These are phyloP conservation scores for Frankliniella intonsa DNA, from an alignment of 2,888 invertebrate genomes.

Conservation along the genomic window DNA sequence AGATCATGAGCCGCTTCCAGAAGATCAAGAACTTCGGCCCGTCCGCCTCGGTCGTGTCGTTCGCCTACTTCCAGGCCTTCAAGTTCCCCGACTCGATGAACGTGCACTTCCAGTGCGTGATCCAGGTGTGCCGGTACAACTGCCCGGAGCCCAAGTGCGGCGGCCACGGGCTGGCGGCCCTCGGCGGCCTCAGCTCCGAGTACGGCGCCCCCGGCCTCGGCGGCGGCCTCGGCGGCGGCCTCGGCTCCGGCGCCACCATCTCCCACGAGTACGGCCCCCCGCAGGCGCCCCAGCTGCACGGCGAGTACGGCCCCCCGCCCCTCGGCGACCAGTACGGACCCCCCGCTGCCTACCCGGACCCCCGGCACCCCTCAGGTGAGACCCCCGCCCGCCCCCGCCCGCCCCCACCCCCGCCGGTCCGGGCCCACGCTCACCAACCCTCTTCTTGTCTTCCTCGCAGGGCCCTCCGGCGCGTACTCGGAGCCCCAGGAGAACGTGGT, in stretches of 20 bases:
- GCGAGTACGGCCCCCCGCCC: conserved; percentile 68
- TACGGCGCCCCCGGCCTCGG: conserved; percentile 49
- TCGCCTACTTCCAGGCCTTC: conserved; percentile 94
- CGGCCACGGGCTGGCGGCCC: conserved; percentile 53
- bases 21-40: conserved; percentile 94
- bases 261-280: conserved; percentile 65
- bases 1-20: conserved; percentile 89
- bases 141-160: conserved; percentile 89
- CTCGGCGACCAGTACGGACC: conserved; percentile 68
- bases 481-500: conserved; percentile 80
- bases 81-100: conserved; percentile 97
- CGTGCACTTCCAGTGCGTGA: conserved; percentile 94
- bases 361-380: conserved; percentile 66
- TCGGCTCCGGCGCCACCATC: conserved; percentile 44
- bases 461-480: conserved; percentile 68
- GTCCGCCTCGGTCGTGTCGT: conserved; percentile 88
- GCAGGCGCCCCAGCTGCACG: conserved; percentile 49
- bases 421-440: background rate
- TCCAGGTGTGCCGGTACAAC: conserved; percentile 89
- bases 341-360: conserved; percentile 75
- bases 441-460: conserved; percentile 45
- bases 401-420: background rate
- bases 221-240: conserved; percentile 46
- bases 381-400: too few relatives aligned
- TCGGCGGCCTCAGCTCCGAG: conserved; percentile 49